Conservation (phyloP, 2,113 vertebrate genomes). For the Hystrix cristata region DNA sequence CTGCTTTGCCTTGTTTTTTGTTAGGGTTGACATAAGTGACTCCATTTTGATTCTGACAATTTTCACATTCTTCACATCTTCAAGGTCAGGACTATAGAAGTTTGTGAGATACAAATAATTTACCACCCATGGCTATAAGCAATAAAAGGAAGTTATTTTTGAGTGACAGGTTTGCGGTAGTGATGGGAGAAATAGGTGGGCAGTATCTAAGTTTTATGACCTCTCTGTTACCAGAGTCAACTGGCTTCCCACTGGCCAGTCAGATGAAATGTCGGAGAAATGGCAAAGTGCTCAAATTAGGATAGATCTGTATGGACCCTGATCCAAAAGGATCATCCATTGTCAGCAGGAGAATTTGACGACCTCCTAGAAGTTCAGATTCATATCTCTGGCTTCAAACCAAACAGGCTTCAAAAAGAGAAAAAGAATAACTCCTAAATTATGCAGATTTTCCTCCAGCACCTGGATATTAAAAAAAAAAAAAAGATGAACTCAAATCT, state of each 20-base stretch:
- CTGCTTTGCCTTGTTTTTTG: neutral
- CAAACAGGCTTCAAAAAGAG: constrained; percentile 78
- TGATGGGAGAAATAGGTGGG: accelerated
- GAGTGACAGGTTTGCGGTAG: accelerated
- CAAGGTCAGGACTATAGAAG: neutral
- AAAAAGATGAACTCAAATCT: constrained; percentile 64
- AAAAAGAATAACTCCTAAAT: constrained; percentile 68
- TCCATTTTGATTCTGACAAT: neutral
- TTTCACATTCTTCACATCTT: neutral
- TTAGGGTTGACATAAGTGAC: neutral
- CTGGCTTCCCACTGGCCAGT: neutral
- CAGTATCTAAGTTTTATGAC: accelerated
- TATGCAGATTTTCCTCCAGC: constrained; percentile 52
- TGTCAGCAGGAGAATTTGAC: constrained; percentile 58
- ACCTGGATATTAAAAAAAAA: constrained; percentile 49
- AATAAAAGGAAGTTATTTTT: neutral
- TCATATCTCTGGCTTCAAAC: constrained; percentile 74
- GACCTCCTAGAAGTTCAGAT: constrained; percentile 72
- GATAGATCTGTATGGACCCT: neutral
- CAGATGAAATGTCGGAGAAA: accelerated
- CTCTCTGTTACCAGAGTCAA: neutral
- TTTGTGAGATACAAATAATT: neutral
- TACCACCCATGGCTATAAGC: neutral
- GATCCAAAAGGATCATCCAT: neutral
- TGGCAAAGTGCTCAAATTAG: neutral